Evolutionary conservation across 2,113 vertebrate genomes (phyloP), one percentile per base, ranked within the genome.

Genomic region (Gymnarchus niloticus): DNA sequence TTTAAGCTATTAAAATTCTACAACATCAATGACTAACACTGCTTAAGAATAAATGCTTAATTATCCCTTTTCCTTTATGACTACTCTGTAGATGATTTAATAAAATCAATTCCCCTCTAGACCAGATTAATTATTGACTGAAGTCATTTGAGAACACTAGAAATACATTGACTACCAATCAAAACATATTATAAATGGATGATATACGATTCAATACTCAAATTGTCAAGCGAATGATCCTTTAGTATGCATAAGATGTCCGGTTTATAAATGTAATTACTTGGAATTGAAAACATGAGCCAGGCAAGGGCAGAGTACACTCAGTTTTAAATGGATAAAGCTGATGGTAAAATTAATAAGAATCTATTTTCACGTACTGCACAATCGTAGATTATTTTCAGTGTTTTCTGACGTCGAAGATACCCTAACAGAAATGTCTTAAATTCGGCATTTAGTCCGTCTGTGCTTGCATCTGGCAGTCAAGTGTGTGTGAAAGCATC

Each of bases 61-160:
- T 78, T 78, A 78, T 78, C 33, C 9, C 21, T 78, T 78, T 48
- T 78, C 19, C 44, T 78, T 78, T 78, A 78, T 48, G 44, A 78
- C 23, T 48, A 48, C 23, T 48, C 6, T 78, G 76, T 2, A 48
- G 76, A 78, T 3, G 23, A 78, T 46, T 78, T 23, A 48, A 48
- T 48, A 46, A 44, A 78, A 48, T 78, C 76, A 41, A 73, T 48
- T 48, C 44, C 44, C 76, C 46, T 37, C 76, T 41, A 78, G 6
- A 54, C 14, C 14, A 7, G 52, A 54, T 37, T 48, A 78, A 78
- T 78, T 78, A 46, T 48, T 10, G 44, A 78, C 76, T n/a, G 44
- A 48, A 78, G 37, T 41, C 23, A 78, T 78, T 48, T 78, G 44
- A 48, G 41, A 48, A 78, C 12, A 78, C 44, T 19, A 23, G 33